Conservation (phyloP, 2,113 vertebrate species). For the Crocuta crocuta region DNA sequence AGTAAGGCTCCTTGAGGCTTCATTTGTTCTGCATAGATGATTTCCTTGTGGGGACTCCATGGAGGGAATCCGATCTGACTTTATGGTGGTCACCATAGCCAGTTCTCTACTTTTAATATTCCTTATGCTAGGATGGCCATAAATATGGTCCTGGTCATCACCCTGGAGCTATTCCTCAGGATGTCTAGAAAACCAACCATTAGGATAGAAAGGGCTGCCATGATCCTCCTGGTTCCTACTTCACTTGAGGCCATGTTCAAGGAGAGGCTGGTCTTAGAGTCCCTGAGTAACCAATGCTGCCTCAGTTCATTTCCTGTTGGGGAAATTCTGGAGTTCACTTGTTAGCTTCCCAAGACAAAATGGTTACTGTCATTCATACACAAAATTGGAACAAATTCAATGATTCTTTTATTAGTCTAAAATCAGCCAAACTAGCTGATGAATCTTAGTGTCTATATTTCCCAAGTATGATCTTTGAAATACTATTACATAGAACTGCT, state of each 20-base stretch:
- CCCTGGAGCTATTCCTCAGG: not conserved
- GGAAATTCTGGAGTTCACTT: not conserved
- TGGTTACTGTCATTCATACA: not conserved
- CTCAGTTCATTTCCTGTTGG: not conserved
- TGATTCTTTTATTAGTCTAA: constrained; percentile 34
- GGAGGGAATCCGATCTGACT: not conserved
- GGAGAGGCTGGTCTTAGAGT: not conserved
- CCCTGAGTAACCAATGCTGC: not conserved
- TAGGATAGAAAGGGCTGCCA: not conserved
- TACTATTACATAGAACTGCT: not conserved
- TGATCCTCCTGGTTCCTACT: not conserved
- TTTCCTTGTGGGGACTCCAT: not conserved
- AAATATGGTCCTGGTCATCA: not conserved
- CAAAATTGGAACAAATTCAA: constrained; percentile 1
- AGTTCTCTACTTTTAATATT: not conserved
- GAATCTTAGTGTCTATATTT: constrained; percentile 44
- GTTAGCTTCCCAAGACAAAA: not conserved
- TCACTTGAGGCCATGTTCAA: not conserved
- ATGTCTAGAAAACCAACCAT: not conserved
- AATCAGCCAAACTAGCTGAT: constrained; percentile 11
- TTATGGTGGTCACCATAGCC: not conserved
- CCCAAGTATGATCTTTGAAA: not conserved
- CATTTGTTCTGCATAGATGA: not conserved
- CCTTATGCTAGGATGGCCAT: not conserved
- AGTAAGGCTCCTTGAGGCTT: not conserved